Evolutionary conservation across 2,888 invertebrate genomes (phyloP).

Genomic region (Watsonalla binaria): DNA sequence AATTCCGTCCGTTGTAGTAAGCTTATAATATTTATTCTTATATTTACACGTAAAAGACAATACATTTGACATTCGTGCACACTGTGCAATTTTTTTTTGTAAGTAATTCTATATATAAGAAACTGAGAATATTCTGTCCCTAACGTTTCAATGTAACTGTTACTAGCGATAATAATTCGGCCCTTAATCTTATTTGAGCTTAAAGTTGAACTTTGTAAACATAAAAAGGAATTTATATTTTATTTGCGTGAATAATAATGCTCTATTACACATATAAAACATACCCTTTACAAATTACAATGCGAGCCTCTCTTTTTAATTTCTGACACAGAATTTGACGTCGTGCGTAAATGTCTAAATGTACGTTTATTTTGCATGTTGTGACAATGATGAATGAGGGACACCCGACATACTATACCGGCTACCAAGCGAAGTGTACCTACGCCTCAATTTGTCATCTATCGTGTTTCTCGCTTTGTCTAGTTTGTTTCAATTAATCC

Average conservation of each 20-base stretch:
- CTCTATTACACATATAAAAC: background rate
- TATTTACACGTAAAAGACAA: too few species aligned
- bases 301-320: conserved; percentile 8
- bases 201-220: conserved; percentile 6
- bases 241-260: background rate
- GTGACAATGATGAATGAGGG: conserved; percentile 45
- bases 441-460: conserved; percentile 41
- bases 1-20: too few species aligned
- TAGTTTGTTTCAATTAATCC: too few species aligned
- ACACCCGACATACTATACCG: conserved; percentile 21
- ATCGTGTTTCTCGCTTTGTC: conserved; percentile 15
- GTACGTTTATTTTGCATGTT: conserved; percentile 25
- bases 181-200: conserved; percentile 15
- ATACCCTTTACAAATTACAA: conserved; percentile 5
- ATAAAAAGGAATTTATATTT: conserved; percentile 1
- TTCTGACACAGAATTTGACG: conserved; percentile 22
- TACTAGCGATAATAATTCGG: conserved; percentile 8
- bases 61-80: too few species aligned
- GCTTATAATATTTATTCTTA: too few species aligned
- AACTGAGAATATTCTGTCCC: too few species aligned
- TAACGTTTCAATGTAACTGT: too few species aligned
- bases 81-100: too few species aligned
- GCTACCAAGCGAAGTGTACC: conserved; percentile 26
- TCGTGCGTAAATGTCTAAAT: conserved; percentile 27
- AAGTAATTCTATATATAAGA: too few species aligned